Percentiles rank a stretch among this genome's conserved stretches.
These are phyloP conservation scores for Polydrusus tereticollis DNA, from an alignment of 2,888 invertebrate species.

Conservation along the genomic window DNA sequence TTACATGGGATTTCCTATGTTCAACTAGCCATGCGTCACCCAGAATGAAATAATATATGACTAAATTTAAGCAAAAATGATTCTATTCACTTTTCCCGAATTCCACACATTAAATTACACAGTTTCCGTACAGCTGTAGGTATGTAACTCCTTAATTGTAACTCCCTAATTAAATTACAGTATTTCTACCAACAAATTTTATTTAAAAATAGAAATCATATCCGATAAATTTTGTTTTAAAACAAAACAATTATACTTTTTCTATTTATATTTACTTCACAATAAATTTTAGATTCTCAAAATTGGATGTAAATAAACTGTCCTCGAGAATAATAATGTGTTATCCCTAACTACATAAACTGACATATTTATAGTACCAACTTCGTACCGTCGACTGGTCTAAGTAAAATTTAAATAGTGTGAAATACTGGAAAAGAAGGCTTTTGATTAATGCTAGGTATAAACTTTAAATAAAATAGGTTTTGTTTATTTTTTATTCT, in stretches of 20 bases:
- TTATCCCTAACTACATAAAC: constrained; percentile 31
- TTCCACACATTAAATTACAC: too few species aligned
- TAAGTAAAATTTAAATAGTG: constrained; percentile 41
- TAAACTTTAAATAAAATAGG: constrained; percentile 17
- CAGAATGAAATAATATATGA: too few species aligned
- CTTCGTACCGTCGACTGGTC: constrained; percentile 37
- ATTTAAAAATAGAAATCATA: neutral
- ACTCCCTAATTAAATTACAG: too few species aligned
- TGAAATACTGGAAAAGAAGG: constrained; percentile 38
- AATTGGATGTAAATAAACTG: constrained; percentile 43
- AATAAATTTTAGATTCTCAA: constrained; percentile 31
- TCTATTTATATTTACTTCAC: constrained; percentile 33
- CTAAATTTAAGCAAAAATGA: too few species aligned
- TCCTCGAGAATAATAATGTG: constrained; percentile 39
- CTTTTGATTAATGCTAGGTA: constrained; percentile 37
- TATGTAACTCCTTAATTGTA: neutral
- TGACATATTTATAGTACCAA: constrained; percentile 46
- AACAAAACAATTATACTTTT: constrained; percentile 16
- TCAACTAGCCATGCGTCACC: too few species aligned
- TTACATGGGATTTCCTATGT: too few species aligned
- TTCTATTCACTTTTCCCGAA: too few species aligned
- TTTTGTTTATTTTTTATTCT: constrained; percentile 9
- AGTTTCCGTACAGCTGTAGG: too few species aligned
- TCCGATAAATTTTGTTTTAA: constrained; percentile 2
- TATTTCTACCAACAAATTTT: too few species aligned